A percentile compares a stretch with the other conserved stretches of the same genome.
Conservation (phyloP, 2,113 vertebrate genomes). For the Pogona vitticeps region DNA sequence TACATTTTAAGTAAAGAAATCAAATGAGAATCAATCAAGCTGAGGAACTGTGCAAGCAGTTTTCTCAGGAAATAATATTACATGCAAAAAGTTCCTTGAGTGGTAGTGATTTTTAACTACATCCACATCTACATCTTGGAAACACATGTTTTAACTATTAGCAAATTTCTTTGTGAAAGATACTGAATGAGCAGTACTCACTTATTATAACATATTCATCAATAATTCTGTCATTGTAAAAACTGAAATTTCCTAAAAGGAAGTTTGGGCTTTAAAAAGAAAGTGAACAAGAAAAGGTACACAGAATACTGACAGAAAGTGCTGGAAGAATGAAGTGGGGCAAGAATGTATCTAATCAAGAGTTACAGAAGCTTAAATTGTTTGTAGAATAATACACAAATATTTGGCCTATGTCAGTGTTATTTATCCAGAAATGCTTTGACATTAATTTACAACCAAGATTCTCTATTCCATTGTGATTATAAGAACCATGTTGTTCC, state of each 20-base stretch:
- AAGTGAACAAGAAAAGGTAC: slow-evolving; percentile 11
- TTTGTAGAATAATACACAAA: neutral
- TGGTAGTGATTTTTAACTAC: neutral
- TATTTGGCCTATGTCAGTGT: neutral
- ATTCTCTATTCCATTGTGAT: neutral
- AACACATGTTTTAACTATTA: neutral
- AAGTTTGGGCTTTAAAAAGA: neutral
- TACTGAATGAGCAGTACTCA: neutral
- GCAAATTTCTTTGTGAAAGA: neutral
- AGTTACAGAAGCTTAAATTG: neutral
- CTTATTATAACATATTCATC: too few relatives aligned
- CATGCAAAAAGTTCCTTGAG: neutral
- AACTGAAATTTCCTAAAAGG: neutral
- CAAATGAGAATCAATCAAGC: neutral
- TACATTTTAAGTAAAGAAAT: neutral
- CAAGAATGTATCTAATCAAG: neutral
- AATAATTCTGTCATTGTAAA: neutral
- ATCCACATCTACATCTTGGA: neutral
- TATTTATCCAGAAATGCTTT: neutral
- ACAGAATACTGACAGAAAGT: slow-evolving; percentile 17
- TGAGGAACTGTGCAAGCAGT: neutral
- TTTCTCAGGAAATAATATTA: neutral
- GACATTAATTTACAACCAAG: neutral
- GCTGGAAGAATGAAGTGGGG: slow-evolving; percentile 31
- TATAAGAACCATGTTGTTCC: neutral